phyloP scores from a whole-genome alignment of 2,113 vertebrate genomes.

The Rhabdornis inornatus region DNA sequence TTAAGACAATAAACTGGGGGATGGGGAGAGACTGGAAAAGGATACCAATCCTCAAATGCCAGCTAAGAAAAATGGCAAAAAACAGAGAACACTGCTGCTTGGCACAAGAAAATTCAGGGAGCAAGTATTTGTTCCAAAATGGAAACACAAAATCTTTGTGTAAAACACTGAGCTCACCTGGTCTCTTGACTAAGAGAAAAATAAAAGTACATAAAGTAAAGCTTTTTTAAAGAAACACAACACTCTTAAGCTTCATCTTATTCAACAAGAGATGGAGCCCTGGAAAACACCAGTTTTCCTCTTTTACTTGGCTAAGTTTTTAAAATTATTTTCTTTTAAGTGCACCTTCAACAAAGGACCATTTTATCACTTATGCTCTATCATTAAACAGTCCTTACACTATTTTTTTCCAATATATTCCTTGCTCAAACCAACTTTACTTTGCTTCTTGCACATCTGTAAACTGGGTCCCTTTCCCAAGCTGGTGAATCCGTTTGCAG shows the following conservation, averaged over 20 bases:
- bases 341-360: not conserved
- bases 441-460: not conserved
- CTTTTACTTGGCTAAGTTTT: not conserved
- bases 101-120: not conserved
- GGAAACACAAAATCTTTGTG: not conserved
- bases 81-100: not conserved
- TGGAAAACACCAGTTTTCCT: not conserved
- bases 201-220: not conserved
- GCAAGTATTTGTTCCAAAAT: not conserved
- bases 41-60: not conserved
- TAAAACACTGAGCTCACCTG: not conserved
- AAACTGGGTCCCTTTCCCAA: fast-evolving
- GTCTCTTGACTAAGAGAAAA: not conserved
- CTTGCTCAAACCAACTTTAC: not conserved
- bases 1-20: not conserved
- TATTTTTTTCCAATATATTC: not conserved
- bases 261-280: not conserved
- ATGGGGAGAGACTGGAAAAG: not conserved
- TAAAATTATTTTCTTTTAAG: not conserved
- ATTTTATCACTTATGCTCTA: not conserved
- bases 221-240: not conserved
- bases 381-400: not conserved
- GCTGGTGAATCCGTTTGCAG: not conserved
- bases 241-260: not conserved
- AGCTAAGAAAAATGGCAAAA: not conserved